Evolutionary conservation across 2,888 invertebrate genomes (phyloP).

Genomic region (Hermaeophaga mercurialis): DNA sequence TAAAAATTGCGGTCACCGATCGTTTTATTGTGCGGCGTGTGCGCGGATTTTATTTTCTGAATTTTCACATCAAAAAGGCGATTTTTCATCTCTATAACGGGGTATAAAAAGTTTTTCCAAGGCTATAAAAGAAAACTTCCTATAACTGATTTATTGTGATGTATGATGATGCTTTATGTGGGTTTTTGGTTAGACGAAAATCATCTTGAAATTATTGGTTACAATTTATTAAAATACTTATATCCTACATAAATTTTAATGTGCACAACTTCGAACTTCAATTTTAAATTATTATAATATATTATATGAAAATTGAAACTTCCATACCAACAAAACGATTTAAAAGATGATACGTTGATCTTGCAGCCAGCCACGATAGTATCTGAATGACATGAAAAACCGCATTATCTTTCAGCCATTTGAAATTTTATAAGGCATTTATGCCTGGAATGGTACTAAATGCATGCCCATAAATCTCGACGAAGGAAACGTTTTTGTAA

Average conservation of each 20-base stretch:
- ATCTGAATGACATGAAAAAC: constrained; percentile 8
- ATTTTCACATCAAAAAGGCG: neutral
- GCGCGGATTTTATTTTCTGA: neutral
- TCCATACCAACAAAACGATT: too few species aligned
- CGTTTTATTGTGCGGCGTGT: constrained; percentile 24
- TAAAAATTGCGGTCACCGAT: constrained; percentile 42
- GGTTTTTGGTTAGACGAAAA: too few species aligned
- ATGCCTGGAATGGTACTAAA: constrained; percentile 24
- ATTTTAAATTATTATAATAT: too few species aligned
- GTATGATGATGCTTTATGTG: constrained; percentile 2
- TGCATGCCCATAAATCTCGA: constrained; percentile 31
- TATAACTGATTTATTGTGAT: constrained; percentile 4
- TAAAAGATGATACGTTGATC: neutral
- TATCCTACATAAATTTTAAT: too few species aligned
- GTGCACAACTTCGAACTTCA: too few species aligned
- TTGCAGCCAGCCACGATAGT: neutral
- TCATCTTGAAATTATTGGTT: too few species aligned
- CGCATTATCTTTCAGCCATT: constrained; percentile 1
- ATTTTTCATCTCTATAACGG: constrained; percentile 2
- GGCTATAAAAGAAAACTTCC: constrained; percentile 1
- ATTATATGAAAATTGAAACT: too few species aligned
- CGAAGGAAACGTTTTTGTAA: constrained; percentile 34
- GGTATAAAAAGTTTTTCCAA: constrained; percentile 2
- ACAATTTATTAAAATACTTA: too few species aligned
- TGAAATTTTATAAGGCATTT: constrained; percentile 11